Evolutionary conservation across 1,140 invertebrate genomes (phyloP).

Genomic region (Drosophila watanabei): DNA sequence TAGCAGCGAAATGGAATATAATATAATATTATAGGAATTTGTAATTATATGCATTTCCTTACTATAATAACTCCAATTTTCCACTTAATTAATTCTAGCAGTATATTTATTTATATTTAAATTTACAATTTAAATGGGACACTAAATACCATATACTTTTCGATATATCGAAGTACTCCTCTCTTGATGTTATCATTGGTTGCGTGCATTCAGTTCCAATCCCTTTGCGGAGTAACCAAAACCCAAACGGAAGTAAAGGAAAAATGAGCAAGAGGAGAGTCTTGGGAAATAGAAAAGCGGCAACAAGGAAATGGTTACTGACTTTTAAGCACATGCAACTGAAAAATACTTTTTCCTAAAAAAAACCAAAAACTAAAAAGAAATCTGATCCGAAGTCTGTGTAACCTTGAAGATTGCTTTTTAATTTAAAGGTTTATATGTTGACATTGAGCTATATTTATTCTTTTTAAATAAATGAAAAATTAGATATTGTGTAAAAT

Average conservation of each 20-base stretch:
- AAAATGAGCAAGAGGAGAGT: neutral
- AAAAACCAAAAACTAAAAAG: neutral
- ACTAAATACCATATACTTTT: neutral
- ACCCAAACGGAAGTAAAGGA: neutral
- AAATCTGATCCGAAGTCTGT: neutral
- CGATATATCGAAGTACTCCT: neutral
- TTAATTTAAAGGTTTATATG: no score
- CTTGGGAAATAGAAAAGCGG: conserved; percentile 4
- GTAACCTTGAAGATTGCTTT: neutral
- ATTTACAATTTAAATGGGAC: neutral
- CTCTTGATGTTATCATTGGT: neutral
- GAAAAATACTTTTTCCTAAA: neutral
- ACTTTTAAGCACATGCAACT: conserved; percentile 14
- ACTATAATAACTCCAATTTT: no score
- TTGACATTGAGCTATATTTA: no score
- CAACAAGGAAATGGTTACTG: neutral
- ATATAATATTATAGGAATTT: no score
- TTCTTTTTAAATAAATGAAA: no score
- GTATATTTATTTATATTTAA: neutral
- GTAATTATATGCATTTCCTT: neutral
- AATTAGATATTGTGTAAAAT: no score
- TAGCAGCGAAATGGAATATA: neutral
- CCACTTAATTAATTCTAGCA: neutral
- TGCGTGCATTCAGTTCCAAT: conserved; percentile 12
- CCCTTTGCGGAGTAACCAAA: neutral